These are phyloP conservation scores for Gila orcuttii DNA, from an alignment of 2,113 vertebrate genomes.

Conservation along the genomic window DNA sequence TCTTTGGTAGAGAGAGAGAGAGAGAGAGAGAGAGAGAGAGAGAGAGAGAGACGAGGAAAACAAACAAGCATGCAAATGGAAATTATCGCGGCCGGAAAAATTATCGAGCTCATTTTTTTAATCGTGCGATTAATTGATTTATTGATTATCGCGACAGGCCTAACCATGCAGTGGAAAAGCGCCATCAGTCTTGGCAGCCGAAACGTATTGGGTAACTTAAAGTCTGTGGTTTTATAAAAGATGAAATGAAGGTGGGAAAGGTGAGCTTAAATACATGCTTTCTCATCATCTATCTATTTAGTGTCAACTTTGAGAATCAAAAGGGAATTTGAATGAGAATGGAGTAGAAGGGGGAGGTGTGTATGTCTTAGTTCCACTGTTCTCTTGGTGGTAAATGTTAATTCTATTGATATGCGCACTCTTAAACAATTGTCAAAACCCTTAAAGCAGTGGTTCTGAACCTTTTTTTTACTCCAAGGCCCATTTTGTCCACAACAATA, in stretches of 20 bases:
- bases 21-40: too few relatives aligned
- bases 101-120: too few relatives aligned
- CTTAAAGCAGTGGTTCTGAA: neutral
- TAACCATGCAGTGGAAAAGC: too few relatives aligned
- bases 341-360: neutral
- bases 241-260: neutral
- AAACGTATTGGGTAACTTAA: neutral
- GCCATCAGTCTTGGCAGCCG: neutral
- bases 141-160: too few relatives aligned
- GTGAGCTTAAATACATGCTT: neutral
- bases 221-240: neutral
- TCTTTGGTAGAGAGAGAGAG: too few relatives aligned
- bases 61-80: too few relatives aligned
- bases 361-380: neutral
- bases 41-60: too few relatives aligned
- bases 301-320: neutral
- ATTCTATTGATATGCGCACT: neutral
- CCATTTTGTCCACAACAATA: neutral
- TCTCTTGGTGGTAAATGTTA: neutral
- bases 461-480: neutral
- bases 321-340: conserved; percentile 14
- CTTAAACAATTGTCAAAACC: neutral
- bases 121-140: too few relatives aligned
- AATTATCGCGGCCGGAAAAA: too few relatives aligned
- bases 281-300: too few relatives aligned